phyloP scores from a whole-genome alignment of 2,113 vertebrate genomes.

The Choloepus hoffmanni region DNA sequence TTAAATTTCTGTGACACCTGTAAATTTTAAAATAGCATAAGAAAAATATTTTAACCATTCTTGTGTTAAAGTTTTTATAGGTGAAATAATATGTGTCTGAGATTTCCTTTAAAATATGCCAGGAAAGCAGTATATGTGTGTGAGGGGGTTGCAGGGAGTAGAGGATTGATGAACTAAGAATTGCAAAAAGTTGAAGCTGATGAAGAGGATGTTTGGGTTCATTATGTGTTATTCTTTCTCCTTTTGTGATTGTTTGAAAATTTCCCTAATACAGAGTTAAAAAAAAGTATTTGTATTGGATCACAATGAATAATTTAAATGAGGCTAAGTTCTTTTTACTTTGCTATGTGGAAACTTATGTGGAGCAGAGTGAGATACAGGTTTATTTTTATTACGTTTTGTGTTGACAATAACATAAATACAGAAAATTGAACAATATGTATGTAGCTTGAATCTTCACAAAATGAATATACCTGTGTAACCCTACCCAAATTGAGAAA shows the following conservation, averaged over 20 bases:
- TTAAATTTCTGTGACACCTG: slow-evolving; percentile 33
- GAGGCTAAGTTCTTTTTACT: slow-evolving; percentile 28
- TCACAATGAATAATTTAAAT: slow-evolving; percentile 63
- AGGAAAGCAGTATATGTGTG: neutral
- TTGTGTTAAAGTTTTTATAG: slow-evolving; percentile 12
- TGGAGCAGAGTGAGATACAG: neutral
- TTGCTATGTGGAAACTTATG: neutral
- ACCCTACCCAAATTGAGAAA: neutral
- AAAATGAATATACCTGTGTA: neutral
- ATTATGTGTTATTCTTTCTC: neutral
- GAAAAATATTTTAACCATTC: neutral
- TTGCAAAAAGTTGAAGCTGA: neutral
- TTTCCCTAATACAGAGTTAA: neutral
- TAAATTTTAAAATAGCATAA: slow-evolving; percentile 38
- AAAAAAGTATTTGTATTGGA: neutral
- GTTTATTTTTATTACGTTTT: slow-evolving; percentile 24
- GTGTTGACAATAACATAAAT: neutral
- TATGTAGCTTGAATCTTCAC: neutral
- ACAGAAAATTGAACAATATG: neutral
- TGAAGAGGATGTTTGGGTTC: neutral
- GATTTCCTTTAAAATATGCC: slow-evolving; percentile 24
- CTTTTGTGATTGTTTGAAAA: neutral
- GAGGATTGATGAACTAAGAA: neutral
- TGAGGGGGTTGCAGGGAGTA: neutral
- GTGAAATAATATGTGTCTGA: slow-evolving; percentile 3